Evolutionary conservation across 2,797 vertebrate species (phyloP), one percentile per base, ranked within the genome.

Genomic region (Ctenopoma kingsleyae): DNA sequence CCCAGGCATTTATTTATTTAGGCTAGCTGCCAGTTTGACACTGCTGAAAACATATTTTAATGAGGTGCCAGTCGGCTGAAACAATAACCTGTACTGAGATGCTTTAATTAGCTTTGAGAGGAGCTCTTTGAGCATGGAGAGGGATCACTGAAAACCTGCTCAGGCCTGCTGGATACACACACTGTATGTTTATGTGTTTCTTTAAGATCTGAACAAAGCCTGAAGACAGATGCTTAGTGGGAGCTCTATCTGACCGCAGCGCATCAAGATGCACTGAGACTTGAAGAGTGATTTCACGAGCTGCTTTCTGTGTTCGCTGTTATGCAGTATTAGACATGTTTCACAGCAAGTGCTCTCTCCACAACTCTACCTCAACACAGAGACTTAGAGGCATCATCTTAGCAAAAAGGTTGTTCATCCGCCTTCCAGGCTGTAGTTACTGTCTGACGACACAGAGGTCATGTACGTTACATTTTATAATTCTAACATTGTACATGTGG

Each of bases 81-180:
- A 85, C 80, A 80, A 83, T 71, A 80, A 67, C 74, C 80, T 71
- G 67, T 7, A 5, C 51, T 4, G 68, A 73, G 66, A 74, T 43
- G 69, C 58, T 87, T 83, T 86, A 89, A 89, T 82, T 85, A 81
- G 77, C 72, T 76, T 51, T 48, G 50, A 74, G 60, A 78, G 68
- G 19, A 49, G 66, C 50, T 75, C 48, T 66, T n/a, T 60, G 57
- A 82, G 55, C 43, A 35, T 54, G 16, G 46, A 64, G 63, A 57
- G 60, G 69, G 71, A 80, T 79, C 71, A 55, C 23, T 80, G 40
- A 63, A 9, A 78, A 43, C 32, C 32, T n/a, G 46, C 47, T 27
- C 47, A 1, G 32, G 9, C 20, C 62, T 46, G 23, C 3, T 20
- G 50, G 36, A 52, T 53, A 15, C 74, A 69, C 55, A 56, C 48